These are phyloP conservation scores for Cyprinella venusta DNA, from an alignment of 2,797 vertebrate species.

Conservation along the genomic window DNA sequence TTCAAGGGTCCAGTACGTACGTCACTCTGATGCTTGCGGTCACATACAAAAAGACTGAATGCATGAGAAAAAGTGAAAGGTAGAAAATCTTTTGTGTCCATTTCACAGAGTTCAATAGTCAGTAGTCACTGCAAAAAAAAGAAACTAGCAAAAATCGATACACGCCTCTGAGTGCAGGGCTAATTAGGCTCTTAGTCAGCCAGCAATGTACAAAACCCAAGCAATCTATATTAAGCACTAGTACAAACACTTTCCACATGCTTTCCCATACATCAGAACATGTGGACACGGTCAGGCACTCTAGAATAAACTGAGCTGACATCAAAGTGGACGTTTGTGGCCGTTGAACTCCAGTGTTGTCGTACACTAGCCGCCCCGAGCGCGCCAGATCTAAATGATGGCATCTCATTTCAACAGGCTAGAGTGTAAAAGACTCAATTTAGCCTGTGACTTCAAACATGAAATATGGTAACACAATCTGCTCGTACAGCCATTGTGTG, in stretches of 20 bases:
- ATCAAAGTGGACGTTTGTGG: slow-evolving; percentile 12
- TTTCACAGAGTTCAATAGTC: slow-evolving; percentile 39
- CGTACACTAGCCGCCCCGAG: slow-evolving; percentile 18
- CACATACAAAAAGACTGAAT: background rate
- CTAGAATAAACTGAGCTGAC: slow-evolving; percentile 17
- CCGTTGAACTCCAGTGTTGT: background rate
- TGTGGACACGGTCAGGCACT: background rate
- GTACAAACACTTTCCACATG: slow-evolving; percentile 6
- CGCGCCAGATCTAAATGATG: background rate
- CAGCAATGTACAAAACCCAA: slow-evolving; percentile 22
- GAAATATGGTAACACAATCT: slow-evolving; percentile 52
- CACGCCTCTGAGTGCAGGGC: background rate
- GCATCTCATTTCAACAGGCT: slow-evolving; percentile 40
- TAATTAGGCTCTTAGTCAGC: slow-evolving; percentile 23
- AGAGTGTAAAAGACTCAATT: slow-evolving; percentile 46
- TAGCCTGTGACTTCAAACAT: slow-evolving; percentile 50
- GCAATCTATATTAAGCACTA: slow-evolving; percentile 35
- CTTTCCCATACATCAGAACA: background rate
- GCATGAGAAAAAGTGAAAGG: slow-evolving; percentile 19
- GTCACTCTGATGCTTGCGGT: background rate
- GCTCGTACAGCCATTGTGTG: slow-evolving; percentile 8
- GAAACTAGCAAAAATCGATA: slow-evolving; percentile 1
- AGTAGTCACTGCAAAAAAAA: slow-evolving; percentile 15
- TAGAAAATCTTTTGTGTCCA: slow-evolving; percentile 11
- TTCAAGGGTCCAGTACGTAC: slow-evolving; percentile 5